Conservation (phyloP, 1,140 invertebrate species). For the Belonocnema kinseyi region DNA sequence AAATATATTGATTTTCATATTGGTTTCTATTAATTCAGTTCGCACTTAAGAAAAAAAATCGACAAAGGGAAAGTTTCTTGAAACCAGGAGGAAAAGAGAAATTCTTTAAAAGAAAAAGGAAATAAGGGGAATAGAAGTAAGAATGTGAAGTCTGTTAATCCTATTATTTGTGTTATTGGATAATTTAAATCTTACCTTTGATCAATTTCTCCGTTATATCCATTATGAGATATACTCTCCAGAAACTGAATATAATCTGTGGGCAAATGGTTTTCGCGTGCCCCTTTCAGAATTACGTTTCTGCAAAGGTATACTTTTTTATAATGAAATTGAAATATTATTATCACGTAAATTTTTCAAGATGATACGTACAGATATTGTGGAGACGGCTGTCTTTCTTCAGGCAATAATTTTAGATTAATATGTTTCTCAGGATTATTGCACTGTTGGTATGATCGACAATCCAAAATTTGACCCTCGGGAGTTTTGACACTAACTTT, state of each 20-base stretch:
- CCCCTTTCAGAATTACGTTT: constrained; percentile 79
- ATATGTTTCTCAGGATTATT: constrained; percentile 68
- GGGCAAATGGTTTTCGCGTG: constrained; percentile 82
- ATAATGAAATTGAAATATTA: constrained; percentile 21
- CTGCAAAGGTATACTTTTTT: constrained; percentile 46
- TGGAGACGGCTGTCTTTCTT: constrained; percentile 81
- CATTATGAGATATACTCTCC: constrained; percentile 81
- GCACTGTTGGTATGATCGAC: constrained; percentile 82
- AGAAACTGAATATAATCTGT: constrained; percentile 80
- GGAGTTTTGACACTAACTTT: constrained; percentile 78
- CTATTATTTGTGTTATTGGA: constrained; percentile 18
- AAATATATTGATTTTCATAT: no score
- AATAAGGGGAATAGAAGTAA: no score
- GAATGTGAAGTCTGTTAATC: neutral
- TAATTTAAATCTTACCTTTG: constrained; percentile 53
- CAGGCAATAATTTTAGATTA: constrained; percentile 70
- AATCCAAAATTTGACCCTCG: constrained; percentile 75
- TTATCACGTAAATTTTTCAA: constrained; percentile 2
- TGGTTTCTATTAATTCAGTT: no score
- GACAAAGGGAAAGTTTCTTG: no score
- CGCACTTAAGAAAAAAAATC: no score
- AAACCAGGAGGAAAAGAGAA: no score
- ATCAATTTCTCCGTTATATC: constrained; percentile 75
- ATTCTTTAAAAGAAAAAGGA: no score
- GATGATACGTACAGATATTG: constrained; percentile 78